phyloP scores from a whole-genome alignment of 2,888 invertebrate species.

The Yponomeuta malinellus region DNA sequence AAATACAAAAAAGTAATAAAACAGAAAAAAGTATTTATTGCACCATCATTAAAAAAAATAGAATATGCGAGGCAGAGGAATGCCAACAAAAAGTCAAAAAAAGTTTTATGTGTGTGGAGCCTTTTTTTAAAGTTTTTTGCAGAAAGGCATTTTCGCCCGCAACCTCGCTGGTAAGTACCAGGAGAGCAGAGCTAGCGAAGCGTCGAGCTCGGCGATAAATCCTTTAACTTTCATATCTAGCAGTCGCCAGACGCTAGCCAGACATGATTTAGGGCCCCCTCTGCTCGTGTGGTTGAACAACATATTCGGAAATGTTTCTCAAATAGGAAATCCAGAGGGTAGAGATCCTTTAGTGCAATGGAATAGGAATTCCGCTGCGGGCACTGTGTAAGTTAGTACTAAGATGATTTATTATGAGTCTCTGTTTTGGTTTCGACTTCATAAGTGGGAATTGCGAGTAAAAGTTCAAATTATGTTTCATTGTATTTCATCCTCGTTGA shows the following conservation, averaged over 20 bases:
- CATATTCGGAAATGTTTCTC: neutral
- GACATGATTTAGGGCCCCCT: neutral
- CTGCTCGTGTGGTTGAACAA: neutral
- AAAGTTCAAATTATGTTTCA: no score
- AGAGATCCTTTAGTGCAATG: no score
- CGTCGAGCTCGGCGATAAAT: neutral
- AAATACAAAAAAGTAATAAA: no score
- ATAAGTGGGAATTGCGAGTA: no score
- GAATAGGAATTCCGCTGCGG: no score
- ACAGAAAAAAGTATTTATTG: no score
- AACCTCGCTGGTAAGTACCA: neutral
- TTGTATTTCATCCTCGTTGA: no score
- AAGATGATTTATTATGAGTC: no score
- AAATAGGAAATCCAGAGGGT: neutral
- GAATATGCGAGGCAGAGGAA: no score
- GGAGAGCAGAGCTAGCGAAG: neutral
- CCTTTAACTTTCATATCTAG: neutral
- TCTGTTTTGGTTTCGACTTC: no score
- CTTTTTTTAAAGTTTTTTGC: neutral
- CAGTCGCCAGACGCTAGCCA: neutral
- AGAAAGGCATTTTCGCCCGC: neutral
- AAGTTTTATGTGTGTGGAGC: neutral
- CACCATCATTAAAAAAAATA: no score
- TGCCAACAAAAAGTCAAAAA: neutral
- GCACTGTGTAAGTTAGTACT: no score